phyloP scores from a whole-genome alignment of 2,888 invertebrate genomes.

The Ichneumon xanthorius region DNA sequence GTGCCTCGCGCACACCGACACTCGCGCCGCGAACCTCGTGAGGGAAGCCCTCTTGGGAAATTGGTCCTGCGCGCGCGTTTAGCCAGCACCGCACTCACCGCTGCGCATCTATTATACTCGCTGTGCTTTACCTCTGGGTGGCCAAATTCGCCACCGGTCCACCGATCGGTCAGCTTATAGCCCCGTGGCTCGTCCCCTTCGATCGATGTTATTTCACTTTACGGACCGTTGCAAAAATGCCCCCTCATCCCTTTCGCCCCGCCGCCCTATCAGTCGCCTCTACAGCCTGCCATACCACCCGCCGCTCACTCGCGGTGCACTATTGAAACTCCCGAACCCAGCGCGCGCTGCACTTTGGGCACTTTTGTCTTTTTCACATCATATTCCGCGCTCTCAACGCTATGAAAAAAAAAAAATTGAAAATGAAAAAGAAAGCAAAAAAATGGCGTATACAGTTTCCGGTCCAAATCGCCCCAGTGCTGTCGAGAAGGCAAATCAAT shows the following conservation, averaged over 20 bases:
- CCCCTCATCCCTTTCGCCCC: slow-evolving; percentile 30
- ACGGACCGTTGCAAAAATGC: slow-evolving; percentile 48
- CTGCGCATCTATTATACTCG: slow-evolving; percentile 83
- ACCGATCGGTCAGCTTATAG: slow-evolving; percentile 34
- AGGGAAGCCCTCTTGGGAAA: slow-evolving; percentile 79
- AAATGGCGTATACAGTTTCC: background rate
- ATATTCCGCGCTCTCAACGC: background rate
- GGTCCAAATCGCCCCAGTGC: no score
- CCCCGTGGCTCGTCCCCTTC: slow-evolving; percentile 49
- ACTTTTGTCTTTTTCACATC: slow-evolving; percentile 20
- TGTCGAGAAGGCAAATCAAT: background rate
- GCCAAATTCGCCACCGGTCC: slow-evolving; percentile 78
- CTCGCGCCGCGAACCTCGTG: background rate
- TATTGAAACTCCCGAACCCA: slow-evolving; percentile 27
- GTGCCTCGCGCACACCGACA: slow-evolving; percentile 67
- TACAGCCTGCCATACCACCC: background rate
- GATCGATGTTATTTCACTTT: slow-evolving; percentile 52
- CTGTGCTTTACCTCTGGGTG: slow-evolving; percentile 82
- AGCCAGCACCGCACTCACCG: slow-evolving; percentile 78
- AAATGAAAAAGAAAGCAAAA: background rate
- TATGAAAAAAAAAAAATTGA: background rate
- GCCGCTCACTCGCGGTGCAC: slow-evolving; percentile 1
- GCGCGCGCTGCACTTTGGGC: background rate
- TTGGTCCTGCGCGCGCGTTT: slow-evolving; percentile 78
- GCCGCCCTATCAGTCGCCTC: slow-evolving; percentile 7